Conservation (phyloP, 1,140 invertebrate genomes). For the Drosophila subobscura region DNA sequence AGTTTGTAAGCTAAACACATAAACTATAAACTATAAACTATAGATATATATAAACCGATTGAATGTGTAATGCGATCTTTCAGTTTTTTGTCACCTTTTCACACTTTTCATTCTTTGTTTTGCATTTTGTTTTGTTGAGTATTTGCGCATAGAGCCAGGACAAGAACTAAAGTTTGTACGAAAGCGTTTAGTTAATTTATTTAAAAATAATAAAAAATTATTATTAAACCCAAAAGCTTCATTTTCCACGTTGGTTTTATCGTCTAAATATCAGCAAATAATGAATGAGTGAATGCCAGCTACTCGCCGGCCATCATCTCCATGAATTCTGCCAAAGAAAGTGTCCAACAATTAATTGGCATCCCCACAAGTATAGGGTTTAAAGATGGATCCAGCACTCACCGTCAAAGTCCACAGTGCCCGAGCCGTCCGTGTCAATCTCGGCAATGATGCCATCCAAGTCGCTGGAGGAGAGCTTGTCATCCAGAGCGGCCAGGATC, state of each 20-base stretch:
- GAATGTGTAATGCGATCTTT: slow-evolving; percentile 25
- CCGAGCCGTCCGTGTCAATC: slow-evolving; percentile 96
- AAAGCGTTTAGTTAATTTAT: slow-evolving; percentile 78
- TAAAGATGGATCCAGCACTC: neutral
- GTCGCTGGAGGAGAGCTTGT: slow-evolving; percentile 92
- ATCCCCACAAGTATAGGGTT: neutral
- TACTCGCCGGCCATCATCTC: slow-evolving; percentile 93
- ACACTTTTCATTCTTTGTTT: slow-evolving; percentile 5
- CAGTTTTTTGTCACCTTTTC: slow-evolving; percentile 13
- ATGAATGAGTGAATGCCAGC: neutral
- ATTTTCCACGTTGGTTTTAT: slow-evolving; percentile 16
- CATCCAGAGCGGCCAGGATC: slow-evolving; percentile 94
- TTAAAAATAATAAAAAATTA: slow-evolving; percentile 78
- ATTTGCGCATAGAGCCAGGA: slow-evolving; percentile 43
- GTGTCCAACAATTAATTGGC: neutral
- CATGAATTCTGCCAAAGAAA: slow-evolving; percentile 89
- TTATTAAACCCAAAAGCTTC: slow-evolving; percentile 65
- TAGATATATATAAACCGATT: slow-evolving; percentile 9
- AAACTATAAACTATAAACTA: slow-evolving; percentile 4
- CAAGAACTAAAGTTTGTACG: slow-evolving; percentile 68
- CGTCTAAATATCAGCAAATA: slow-evolving; percentile 31
- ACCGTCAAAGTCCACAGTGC: slow-evolving; percentile 95
- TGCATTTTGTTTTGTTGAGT: slow-evolving; percentile 39
- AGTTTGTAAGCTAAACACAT: slow-evolving; percentile 15
- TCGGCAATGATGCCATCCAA: slow-evolving; percentile 96